A percentile compares a stretch with the other conserved stretches of the same genome.
Conservation (phyloP, 2,797 vertebrate genomes). For the Phrynocephalus vlangalii region DNA sequence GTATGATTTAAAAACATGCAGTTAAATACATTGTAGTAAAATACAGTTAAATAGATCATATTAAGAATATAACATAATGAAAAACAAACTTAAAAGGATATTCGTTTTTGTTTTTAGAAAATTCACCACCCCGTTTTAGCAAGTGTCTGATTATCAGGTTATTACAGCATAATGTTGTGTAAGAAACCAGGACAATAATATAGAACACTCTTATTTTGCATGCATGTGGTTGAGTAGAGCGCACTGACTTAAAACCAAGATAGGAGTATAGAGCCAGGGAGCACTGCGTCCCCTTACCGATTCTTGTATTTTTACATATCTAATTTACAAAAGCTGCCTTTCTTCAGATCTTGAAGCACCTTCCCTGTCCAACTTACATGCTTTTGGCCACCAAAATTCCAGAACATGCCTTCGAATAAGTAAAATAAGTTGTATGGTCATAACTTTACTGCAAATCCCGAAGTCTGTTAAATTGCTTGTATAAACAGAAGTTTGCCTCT, state of each 20-base stretch:
- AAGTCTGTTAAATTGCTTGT: neutral
- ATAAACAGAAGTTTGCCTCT: neutral
- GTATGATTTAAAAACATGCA: too few species aligned
- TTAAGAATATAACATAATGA: too few species aligned
- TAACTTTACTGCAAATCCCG: neutral
- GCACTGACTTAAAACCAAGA: neutral
- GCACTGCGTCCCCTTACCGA: neutral
- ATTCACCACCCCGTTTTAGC: too few species aligned
- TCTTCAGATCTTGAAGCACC: neutral
- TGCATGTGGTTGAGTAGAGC: neutral
- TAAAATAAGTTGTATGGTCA: neutral
- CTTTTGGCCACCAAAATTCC: neutral
- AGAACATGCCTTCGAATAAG: neutral
- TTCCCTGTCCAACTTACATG: neutral
- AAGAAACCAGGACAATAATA: neutral
- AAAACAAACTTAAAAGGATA: too few species aligned
- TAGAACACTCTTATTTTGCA: neutral
- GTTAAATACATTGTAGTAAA: too few species aligned
- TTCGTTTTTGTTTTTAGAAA: too few species aligned
- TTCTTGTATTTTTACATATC: too few species aligned
- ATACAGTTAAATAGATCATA: too few species aligned
- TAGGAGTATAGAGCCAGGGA: neutral
- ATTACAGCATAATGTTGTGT: neutral
- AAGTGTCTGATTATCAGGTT: too few species aligned
- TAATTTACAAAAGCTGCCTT: neutral